These are phyloP conservation scores for Standfussiana lucernea DNA, from an alignment of 2,888 invertebrate species.

Conservation along the genomic window DNA sequence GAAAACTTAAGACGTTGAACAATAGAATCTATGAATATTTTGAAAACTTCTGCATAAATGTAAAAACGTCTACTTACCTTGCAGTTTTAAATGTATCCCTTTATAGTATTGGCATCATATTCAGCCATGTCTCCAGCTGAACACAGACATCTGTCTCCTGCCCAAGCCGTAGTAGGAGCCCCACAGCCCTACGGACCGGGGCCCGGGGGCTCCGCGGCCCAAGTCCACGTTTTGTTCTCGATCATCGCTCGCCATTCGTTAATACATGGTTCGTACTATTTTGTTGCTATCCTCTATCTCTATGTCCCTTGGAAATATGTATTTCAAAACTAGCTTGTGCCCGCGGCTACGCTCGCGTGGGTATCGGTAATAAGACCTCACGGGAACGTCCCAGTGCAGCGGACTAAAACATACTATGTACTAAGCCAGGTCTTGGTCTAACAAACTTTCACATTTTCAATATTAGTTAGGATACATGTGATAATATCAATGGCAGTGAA, in stretches of 20 bases:
- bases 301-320: constrained; percentile 1
- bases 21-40: not conserved
- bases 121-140: not conserved
- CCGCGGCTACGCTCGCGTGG: not conserved
- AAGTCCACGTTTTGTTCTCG: not conserved
- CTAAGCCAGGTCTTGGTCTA: not conserved
- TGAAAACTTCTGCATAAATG: not conserved
- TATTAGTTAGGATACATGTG: not conserved
- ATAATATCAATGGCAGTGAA: not conserved
- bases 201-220: not conserved
- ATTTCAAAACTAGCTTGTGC: not conserved
- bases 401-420: not conserved
- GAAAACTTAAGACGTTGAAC: not conserved
- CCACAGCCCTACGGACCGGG: not conserved
- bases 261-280: not conserved
- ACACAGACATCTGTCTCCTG: not conserved
- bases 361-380: not conserved
- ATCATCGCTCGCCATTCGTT: constrained; percentile 42
- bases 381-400: not conserved
- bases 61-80: not conserved
- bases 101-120: not conserved
- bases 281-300: constrained; percentile 1
- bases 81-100: not conserved
- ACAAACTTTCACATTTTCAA: not conserved
- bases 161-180: constrained; percentile 27